phyloP scores from a whole-genome alignment of 2,797 vertebrate species.

The Zenarchopterus dispar region DNA sequence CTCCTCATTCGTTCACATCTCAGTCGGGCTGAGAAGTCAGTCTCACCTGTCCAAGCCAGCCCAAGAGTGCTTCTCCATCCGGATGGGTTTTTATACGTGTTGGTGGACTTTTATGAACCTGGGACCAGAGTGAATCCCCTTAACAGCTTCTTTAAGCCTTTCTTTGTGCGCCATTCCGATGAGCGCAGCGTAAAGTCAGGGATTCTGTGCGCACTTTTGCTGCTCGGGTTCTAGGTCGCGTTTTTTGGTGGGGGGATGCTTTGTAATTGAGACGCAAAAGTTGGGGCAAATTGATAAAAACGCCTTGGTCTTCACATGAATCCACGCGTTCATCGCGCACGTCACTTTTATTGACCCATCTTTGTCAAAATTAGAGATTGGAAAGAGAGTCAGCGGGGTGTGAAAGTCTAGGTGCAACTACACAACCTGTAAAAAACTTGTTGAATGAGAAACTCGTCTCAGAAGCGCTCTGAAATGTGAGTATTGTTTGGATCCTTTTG shows the following conservation, averaged over 20 bases:
- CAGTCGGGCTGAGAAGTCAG: conserved; percentile 34
- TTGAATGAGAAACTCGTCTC: conserved; percentile 54
- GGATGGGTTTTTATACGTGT: conserved; percentile 24
- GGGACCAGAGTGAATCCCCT: conserved; percentile 25
- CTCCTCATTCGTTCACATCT: conserved; percentile 45
- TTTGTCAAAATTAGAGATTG: conserved; percentile 6
- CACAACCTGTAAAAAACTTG: conserved; percentile 55
- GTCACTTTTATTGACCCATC: conserved; percentile 1
- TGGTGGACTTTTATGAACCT: conserved; percentile 44
- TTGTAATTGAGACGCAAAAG: conserved; percentile 29
- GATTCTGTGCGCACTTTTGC: neutral
- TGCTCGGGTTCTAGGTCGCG: neutral
- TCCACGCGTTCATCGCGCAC: conserved; percentile 32
- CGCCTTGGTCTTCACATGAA: neutral
- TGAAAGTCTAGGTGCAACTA: conserved; percentile 11
- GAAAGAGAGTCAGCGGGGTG: conserved; percentile 11
- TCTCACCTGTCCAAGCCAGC: conserved; percentile 8
- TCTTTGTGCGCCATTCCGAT: conserved; percentile 43
- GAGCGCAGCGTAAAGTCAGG: conserved; percentile 59
- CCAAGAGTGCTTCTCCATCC: conserved; percentile 11
- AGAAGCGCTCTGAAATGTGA: conserved; percentile 53
- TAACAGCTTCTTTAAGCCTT: conserved; percentile 15
- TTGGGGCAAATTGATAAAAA: conserved; percentile 18
- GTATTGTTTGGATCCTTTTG: conserved; percentile 42
- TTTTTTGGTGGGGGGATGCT: conserved; percentile 3